Percentiles rank a stretch among this genome's conserved stretches.
These are phyloP conservation scores for Lipophrys pholis DNA, from an alignment of 2,113 vertebrate genomes.

Conservation along the genomic window DNA sequence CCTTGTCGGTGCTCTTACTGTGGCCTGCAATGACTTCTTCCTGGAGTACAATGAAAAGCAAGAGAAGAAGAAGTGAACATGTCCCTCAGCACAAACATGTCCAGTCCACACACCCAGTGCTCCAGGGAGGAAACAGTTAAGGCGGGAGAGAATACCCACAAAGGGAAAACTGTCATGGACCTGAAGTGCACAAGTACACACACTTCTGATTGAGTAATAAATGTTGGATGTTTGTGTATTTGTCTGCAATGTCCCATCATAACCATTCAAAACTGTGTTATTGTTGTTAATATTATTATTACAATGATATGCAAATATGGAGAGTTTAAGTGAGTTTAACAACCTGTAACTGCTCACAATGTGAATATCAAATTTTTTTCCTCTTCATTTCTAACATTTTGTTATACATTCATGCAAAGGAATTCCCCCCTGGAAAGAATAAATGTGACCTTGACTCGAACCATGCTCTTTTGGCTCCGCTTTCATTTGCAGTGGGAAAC, in stretches of 20 bases:
- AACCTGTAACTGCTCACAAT: constrained; percentile 57
- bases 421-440: constrained; percentile 69
- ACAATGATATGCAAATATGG: constrained; percentile 34
- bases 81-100: not conserved
- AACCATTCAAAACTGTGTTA: constrained; percentile 26
- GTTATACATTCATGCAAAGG: constrained; percentile 56
- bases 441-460: constrained; percentile 74
- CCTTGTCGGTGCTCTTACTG: constrained; percentile 85
- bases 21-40: constrained; percentile 88
- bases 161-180: constrained; percentile 31
- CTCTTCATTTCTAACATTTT: constrained; percentile 69
- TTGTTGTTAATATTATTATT: not conserved
- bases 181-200: constrained; percentile 24
- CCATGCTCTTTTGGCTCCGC: constrained; percentile 8
- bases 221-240: constrained; percentile 44
- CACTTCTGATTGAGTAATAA: constrained; percentile 19
- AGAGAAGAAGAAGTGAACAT: constrained; percentile 74
- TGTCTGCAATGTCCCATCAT: constrained; percentile 24
- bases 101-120: constrained; percentile 14
- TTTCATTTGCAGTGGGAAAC: constrained; percentile 8
- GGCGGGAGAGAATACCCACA: constrained; percentile 16
- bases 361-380: constrained; percentile 54
- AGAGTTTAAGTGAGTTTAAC: constrained; percentile 32
- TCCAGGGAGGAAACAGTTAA: constrained; percentile 52
- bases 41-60: constrained; percentile 81